A percentile compares a stretch with the other conserved stretches of the same genome.
Conservation (phyloP, 2,113 vertebrate genomes). For the Condylura cristata region DNA sequence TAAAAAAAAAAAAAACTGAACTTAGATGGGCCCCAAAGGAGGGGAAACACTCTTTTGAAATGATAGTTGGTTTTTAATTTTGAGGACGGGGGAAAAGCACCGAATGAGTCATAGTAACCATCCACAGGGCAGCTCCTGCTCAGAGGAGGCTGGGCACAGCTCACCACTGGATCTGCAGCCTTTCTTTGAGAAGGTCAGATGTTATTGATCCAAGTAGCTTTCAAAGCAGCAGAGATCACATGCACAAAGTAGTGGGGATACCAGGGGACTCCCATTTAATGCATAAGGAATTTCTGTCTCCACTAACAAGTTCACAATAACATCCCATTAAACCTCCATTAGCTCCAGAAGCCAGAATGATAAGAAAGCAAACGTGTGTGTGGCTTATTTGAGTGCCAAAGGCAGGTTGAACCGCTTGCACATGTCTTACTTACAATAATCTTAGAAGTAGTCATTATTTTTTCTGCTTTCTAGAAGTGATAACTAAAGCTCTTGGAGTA, state of each 20-base stretch:
- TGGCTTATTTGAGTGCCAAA: not conserved
- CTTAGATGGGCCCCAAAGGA: not conserved
- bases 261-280: not conserved
- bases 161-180: not conserved
- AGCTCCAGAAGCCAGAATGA: not conserved
- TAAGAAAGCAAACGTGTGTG: not conserved
- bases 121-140: not conserved
- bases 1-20: no score
- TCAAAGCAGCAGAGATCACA: conserved; percentile 22
- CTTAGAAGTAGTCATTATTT: not conserved
- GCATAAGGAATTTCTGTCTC: not conserved
- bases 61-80: not conserved
- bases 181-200: not conserved
- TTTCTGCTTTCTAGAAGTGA: not conserved
- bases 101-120: not conserved
- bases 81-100: conserved; percentile 3
- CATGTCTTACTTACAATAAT: not conserved
- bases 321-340: not conserved
- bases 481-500: not conserved
- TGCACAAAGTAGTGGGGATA: not conserved
- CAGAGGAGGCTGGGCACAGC: not conserved
- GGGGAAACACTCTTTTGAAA: not conserved
- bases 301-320: conserved; percentile 1
- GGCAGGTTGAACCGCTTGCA: not conserved
- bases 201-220: not conserved